phyloP scores from a whole-genome alignment of 2,797 vertebrate genomes.

The Danio aesculapii region DNA sequence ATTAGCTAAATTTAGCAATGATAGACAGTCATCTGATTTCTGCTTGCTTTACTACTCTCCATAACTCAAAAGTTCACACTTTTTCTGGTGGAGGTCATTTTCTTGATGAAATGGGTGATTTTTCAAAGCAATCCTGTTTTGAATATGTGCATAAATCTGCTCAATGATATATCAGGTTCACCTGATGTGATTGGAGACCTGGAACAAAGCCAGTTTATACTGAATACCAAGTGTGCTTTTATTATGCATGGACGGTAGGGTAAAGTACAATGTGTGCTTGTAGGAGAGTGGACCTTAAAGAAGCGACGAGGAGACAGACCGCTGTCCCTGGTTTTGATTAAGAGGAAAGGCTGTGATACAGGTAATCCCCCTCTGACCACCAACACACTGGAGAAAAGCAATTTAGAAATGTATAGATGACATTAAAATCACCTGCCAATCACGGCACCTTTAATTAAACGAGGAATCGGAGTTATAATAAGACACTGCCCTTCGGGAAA shows the following conservation, averaged over 20 bases:
- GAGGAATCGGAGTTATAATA: conserved; percentile 61
- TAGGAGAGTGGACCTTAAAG: conserved; percentile 14
- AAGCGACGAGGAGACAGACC: conserved; percentile 21
- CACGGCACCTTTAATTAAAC: conserved; percentile 74
- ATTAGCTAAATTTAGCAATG: conserved; percentile 19
- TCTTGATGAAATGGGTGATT: background rate
- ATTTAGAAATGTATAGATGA: conserved; percentile 63
- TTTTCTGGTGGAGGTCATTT: background rate
- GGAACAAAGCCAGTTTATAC: conserved; percentile 21
- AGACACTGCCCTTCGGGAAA: conserved; percentile 60
- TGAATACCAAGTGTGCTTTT: conserved; percentile 31
- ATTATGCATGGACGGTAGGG: conserved; percentile 23
- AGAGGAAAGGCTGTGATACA: conserved; percentile 32
- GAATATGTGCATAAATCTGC: conserved; percentile 8
- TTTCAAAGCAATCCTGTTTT: background rate
- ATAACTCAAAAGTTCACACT: background rate
- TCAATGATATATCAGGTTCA: conserved; percentile 2
- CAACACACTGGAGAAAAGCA: conserved; percentile 48
- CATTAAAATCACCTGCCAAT: conserved; percentile 65
- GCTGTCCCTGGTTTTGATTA: conserved; percentile 31
- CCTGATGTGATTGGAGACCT: conserved; percentile 27
- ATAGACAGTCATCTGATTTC: conserved; percentile 12
- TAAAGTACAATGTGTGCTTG: conserved; percentile 9
- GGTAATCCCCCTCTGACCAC: conserved; percentile 52
- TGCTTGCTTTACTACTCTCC: background rate